A percentile compares a stretch with the other conserved stretches of the same genome.
Evolutionary conservation across 2,888 invertebrate genomes (phyloP).

Genomic region (Erebia epiphron): DNA sequence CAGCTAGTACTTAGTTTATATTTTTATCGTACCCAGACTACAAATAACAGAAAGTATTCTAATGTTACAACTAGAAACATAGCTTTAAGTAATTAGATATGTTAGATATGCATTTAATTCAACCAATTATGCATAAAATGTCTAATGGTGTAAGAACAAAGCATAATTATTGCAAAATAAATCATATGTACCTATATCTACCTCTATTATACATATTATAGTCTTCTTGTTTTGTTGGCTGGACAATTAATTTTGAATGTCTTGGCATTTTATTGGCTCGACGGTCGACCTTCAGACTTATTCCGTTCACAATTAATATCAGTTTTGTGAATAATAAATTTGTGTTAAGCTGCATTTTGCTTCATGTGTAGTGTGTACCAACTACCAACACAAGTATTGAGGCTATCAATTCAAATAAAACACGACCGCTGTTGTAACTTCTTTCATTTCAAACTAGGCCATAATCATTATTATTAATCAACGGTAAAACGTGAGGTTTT

Average conservation of each 20-base stretch:
- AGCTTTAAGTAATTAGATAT: neutral
- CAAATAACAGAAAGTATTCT: neutral
- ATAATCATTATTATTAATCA: constrained; percentile 72
- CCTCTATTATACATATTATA: neutral
- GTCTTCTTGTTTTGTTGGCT: neutral
- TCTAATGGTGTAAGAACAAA: neutral
- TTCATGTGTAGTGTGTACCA: constrained; percentile 1
- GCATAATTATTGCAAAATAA: neutral
- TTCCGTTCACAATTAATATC: constrained; percentile 33
- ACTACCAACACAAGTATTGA: neutral
- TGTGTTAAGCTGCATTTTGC: constrained; percentile 21
- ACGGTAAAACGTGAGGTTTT: constrained; percentile 52
- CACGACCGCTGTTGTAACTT: constrained; percentile 54
- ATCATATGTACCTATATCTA: neutral
- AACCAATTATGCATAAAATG: neutral
- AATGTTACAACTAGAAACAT: neutral
- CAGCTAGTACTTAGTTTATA: neutral
- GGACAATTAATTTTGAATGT: constrained; percentile 34
- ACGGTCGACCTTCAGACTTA: constrained; percentile 33
- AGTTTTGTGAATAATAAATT: constrained; percentile 30
- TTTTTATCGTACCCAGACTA: neutral
- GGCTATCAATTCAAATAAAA: constrained; percentile 57
- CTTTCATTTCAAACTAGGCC: constrained; percentile 62
- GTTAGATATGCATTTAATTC: neutral
- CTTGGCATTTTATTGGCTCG: constrained; percentile 32